Evolutionary conservation across 23 tunicate species (phyloP).

Genomic region (Ascidia mentula): DNA sequence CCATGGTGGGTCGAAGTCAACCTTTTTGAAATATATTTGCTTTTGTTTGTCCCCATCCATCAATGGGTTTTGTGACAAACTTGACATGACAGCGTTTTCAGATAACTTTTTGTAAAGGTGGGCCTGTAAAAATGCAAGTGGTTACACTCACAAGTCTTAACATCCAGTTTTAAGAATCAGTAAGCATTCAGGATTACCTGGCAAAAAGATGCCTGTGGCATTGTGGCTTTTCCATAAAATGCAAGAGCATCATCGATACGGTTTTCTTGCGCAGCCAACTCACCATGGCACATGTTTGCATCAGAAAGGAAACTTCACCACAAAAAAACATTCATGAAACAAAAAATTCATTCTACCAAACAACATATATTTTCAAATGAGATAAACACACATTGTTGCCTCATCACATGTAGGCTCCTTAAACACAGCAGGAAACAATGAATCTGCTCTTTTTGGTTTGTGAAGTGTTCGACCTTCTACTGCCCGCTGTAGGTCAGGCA

Average conservation of each 20-base stretch:
- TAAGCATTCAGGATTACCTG: slow-evolving; percentile 69
- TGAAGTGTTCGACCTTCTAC: slow-evolving; percentile 10
- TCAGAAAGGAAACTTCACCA: slow-evolving; percentile 81
- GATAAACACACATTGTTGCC: slow-evolving; percentile 44
- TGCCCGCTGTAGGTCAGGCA: slow-evolving; percentile 37
- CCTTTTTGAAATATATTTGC: slow-evolving; percentile 36
- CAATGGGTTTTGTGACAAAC: slow-evolving; percentile 2
- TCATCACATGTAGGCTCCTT: slow-evolving; percentile 40
- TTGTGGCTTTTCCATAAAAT: slow-evolving; percentile 71
- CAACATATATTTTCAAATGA: neutral
- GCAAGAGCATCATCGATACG: slow-evolving; percentile 55
- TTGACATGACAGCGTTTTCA: slow-evolving; percentile 30
- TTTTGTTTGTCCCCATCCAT: slow-evolving; percentile 19
- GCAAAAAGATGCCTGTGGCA: slow-evolving; percentile 86
- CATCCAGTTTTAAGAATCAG: neutral
- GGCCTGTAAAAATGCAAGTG: slow-evolving; percentile 31
- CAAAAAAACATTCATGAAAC: neutral
- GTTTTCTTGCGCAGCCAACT: slow-evolving; percentile 66
- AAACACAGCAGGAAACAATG: slow-evolving; percentile 56
- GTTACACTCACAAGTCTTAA: neutral
- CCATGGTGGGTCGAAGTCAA: too few species aligned
- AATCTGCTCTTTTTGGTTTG: slow-evolving; percentile 34
- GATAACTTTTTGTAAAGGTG: slow-evolving; percentile 67
- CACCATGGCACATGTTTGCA: slow-evolving; percentile 86
- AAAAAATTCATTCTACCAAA: neutral